Evolutionary conservation across 1,140 invertebrate genomes (phyloP).

Genomic region (Scylla paramamosain): DNA sequence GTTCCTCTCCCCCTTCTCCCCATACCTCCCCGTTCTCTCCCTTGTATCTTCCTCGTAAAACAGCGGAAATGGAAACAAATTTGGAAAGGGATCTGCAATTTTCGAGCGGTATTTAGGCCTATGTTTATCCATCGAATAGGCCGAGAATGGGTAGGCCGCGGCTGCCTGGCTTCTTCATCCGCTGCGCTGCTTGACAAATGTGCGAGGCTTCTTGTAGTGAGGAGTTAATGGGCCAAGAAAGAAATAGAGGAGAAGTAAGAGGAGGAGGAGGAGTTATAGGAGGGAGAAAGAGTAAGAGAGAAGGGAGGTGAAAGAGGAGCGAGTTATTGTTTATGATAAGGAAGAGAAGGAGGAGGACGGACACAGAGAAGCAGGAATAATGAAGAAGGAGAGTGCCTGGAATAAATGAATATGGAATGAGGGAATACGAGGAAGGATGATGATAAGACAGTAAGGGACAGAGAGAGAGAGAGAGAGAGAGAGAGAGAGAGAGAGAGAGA

Average conservation of each 20-base stretch:
- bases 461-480: background rate
- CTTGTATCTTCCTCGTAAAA: background rate
- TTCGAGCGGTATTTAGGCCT: background rate
- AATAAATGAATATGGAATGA: background rate
- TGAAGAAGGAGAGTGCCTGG: too few relatives aligned
- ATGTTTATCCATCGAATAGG: background rate
- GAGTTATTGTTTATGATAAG: conserved; percentile 5
- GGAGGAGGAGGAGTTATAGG: background rate
- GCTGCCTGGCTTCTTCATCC: background rate
- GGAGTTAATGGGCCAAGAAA: background rate
- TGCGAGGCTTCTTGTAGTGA: background rate
- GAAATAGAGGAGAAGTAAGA: background rate
- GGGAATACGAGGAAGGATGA: background rate
- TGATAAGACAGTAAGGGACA: background rate
- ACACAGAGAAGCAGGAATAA: background rate
- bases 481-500: too few relatives aligned
- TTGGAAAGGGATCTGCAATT: background rate
- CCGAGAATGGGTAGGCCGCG: background rate
- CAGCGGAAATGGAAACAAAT: background rate
- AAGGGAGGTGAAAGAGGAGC: background rate
- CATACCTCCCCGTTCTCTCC: background rate
- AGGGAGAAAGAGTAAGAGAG: background rate
- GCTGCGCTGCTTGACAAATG: background rate
- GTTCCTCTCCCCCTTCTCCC: background rate
- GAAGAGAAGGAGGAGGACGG: background rate